Evolutionary conservation across 2,797 vertebrate genomes (phyloP).

Genomic region (Argyrosomus regius): DNA sequence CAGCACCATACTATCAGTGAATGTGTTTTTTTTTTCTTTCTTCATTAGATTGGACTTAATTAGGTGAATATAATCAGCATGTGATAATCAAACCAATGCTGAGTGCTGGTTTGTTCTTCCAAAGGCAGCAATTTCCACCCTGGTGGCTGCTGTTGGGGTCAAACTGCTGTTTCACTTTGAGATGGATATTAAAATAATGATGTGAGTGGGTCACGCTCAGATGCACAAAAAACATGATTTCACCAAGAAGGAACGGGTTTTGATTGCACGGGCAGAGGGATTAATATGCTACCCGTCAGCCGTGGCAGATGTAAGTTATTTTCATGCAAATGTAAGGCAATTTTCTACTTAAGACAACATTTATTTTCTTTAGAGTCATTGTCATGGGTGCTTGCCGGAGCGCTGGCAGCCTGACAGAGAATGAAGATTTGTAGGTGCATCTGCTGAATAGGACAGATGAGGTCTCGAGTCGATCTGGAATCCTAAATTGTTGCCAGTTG

Average conservation of each 20-base stretch:
- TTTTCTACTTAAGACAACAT: conserved; percentile 82
- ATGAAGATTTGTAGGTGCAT: conserved; percentile 82
- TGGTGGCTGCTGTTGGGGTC: conserved; percentile 66
- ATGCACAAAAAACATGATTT: conserved; percentile 57
- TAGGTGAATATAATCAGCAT: conserved; percentile 75
- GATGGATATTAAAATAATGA: conserved; percentile 82
- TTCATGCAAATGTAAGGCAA: conserved; percentile 85
- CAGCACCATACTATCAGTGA: conserved; percentile 26
- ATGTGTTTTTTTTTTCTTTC: conserved; percentile 26
- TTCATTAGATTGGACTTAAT: conserved; percentile 73
- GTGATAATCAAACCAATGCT: conserved; percentile 74
- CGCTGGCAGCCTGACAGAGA: conserved; percentile 60
- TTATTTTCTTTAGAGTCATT: conserved; percentile 82
- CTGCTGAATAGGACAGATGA: conserved; percentile 77
- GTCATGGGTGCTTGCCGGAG: conserved; percentile 64
- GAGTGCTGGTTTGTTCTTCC: conserved; percentile 69
- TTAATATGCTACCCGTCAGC: conserved; percentile 80
- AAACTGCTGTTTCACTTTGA: conserved; percentile 74
- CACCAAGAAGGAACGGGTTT: conserved; percentile 68
- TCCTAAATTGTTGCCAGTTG: conserved; percentile 60
- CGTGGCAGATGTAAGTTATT: conserved; percentile 84
- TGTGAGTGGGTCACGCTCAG: conserved; percentile 71
- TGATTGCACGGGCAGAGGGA: conserved; percentile 74
- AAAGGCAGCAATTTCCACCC: conserved; percentile 71
- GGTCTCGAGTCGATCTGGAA: conserved; percentile 51